A percentile compares a stretch with the other conserved stretches of the same genome.
phyloP scores from a whole-genome alignment of 2,113 vertebrate species.

The Geococcyx californianus region DNA sequence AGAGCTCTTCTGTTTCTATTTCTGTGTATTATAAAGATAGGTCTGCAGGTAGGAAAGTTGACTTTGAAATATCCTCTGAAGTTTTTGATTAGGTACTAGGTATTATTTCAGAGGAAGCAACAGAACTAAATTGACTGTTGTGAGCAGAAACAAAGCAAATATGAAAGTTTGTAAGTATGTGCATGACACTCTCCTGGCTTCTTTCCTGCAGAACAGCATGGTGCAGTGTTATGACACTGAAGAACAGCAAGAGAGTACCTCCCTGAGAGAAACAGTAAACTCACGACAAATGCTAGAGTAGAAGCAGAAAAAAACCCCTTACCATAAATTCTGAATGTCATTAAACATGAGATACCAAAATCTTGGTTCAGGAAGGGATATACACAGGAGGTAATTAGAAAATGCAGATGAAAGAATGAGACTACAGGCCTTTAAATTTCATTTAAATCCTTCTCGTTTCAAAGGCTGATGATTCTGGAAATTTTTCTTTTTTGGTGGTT shows the following conservation, averaged over 20 bases:
- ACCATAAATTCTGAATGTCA: neutral
- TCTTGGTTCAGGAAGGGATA: neutral
- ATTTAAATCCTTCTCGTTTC: neutral
- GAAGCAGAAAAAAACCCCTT: neutral
- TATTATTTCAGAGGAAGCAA: neutral
- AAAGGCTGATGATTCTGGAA: neutral
- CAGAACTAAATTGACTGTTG: neutral
- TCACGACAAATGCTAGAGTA: neutral
- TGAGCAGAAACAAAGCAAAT: neutral
- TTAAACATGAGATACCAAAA: neutral
- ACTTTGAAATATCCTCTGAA: neutral
- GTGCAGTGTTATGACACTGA: rapidly evolving
- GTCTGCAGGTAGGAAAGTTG: neutral
- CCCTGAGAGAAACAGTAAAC: neutral
- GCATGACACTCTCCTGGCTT: neutral
- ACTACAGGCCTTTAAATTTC: neutral
- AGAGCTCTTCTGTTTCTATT: neutral
- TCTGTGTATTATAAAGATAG: neutral
- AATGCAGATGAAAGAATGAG: neutral
- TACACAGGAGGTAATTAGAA: neutral
- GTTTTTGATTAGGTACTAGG: neutral
- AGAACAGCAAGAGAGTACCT: neutral
- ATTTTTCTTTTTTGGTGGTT: neutral
- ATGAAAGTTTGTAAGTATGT: neutral
- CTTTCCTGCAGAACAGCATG: neutral